Evolutionary conservation across 2,797 vertebrate genomes (phyloP).

Genomic region (Simalia tracyae): DNA sequence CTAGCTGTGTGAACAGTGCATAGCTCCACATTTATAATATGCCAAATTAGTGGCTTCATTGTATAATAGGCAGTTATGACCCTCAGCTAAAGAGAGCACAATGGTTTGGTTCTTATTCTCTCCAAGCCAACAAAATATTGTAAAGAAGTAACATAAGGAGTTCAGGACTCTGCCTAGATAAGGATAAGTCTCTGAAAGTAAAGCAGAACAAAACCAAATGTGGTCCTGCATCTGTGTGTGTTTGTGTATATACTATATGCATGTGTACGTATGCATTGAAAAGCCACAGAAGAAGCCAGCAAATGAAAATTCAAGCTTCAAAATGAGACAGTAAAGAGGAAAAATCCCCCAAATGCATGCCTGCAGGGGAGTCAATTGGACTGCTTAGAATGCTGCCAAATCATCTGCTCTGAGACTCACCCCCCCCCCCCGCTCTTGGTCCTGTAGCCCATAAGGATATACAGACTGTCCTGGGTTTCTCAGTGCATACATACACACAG

Average conservation of each 20-base stretch:
- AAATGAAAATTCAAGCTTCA: not conserved
- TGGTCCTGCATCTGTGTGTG: not conserved
- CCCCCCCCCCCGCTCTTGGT: not conserved
- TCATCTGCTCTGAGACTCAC: not conserved
- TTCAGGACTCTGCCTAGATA: not conserved
- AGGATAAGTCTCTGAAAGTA: not conserved
- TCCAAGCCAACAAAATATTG: not conserved
- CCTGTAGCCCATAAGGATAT: not conserved
- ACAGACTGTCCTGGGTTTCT: not conserved
- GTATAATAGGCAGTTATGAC: not conserved
- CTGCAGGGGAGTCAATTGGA: not conserved
- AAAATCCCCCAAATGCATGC: not conserved
- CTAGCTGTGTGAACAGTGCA: slow-evolving; percentile 29
- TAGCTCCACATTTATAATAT: slow-evolving; percentile 28
- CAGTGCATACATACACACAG: not conserved
- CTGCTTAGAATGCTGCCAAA: not conserved
- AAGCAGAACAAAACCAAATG: not conserved
- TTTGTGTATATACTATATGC: not conserved
- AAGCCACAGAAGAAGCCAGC: not conserved
- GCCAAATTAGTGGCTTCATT: slow-evolving; percentile 3
- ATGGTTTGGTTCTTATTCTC: not conserved
- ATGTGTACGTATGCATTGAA: not conserved
- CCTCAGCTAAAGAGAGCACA: not conserved
- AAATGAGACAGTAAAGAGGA: not conserved
- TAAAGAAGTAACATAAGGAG: not conserved